Conservation (phyloP, 2,113 vertebrate species). For the Coturnix japonica region DNA sequence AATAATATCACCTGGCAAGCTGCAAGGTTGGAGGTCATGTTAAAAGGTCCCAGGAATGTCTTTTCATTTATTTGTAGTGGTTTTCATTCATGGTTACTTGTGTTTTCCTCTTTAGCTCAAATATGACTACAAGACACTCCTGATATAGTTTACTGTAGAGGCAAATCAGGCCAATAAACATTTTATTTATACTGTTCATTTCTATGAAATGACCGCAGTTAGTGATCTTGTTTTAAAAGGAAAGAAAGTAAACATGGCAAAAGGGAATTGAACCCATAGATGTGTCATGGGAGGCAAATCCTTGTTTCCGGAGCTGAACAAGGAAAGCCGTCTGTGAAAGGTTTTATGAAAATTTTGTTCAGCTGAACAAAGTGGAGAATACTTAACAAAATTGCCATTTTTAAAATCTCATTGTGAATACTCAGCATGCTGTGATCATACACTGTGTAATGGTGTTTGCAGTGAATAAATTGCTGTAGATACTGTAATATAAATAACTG, state of each 20-base stretch:
- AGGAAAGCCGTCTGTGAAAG: slow-evolving; percentile 35
- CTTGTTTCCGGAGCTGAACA: slow-evolving; percentile 18
- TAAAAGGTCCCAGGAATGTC: neutral
- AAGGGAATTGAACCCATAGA: neutral
- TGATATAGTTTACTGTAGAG: neutral
- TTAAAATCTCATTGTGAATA: slow-evolving; percentile 62
- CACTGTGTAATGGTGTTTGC: slow-evolving; percentile 70
- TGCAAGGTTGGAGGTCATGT: neutral
- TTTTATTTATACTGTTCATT: neutral
- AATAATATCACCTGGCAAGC: neutral
- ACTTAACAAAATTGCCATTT: slow-evolving; percentile 70
- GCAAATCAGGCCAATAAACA: neutral
- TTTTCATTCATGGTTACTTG: neutral
- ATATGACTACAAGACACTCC: neutral
- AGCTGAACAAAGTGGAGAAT: slow-evolving; percentile 58
- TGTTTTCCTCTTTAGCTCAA: slow-evolving; percentile 14
- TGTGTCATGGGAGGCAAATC: neutral
- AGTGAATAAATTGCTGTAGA: slow-evolving; percentile 65
- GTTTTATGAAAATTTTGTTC: slow-evolving; percentile 61
- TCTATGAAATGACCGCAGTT: neutral
- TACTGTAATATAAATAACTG: slow-evolving; percentile 67
- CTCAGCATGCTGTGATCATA: slow-evolving; percentile 61
- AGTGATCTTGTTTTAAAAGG: neutral
- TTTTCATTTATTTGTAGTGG: neutral
- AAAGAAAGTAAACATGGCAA: slow-evolving; percentile 10